Conservation (phyloP, 2,113 vertebrate genomes). For the Aviceda subcristata region DNA sequence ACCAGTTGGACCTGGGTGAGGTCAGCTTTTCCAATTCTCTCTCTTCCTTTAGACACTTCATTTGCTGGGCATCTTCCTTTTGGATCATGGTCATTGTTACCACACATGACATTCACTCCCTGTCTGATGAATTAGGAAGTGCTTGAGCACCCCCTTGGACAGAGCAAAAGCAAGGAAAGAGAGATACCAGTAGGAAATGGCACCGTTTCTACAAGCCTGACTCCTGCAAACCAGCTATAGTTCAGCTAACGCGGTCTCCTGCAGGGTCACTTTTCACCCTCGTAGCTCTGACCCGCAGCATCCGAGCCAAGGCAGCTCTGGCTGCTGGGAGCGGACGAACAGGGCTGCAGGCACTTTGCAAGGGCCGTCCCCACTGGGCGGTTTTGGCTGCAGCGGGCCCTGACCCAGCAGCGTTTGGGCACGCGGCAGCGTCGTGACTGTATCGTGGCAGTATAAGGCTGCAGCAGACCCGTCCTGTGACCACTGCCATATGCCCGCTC, state of each 20-base stretch:
- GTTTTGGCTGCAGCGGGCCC: background rate
- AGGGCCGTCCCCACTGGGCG: background rate
- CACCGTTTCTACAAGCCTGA: background rate
- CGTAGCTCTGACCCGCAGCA: background rate
- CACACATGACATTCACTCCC: background rate
- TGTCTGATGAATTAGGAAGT: background rate
- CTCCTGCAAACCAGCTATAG: background rate
- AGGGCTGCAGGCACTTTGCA: background rate
- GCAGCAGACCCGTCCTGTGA: background rate
- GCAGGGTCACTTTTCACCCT: background rate
- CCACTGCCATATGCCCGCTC: rapidly evolving
- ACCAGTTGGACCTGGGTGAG: background rate
- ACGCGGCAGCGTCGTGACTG: rapidly evolving
- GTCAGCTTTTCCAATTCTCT: background rate
- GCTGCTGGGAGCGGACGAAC: rapidly evolving
- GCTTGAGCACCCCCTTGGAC: background rate
- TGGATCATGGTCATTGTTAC: rapidly evolving
- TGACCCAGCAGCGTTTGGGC: background rate
- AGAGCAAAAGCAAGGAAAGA: background rate
- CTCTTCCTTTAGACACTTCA: background rate
- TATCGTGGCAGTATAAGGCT: rapidly evolving
- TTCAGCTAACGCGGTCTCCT: background rate
- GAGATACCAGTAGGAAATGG: background rate
- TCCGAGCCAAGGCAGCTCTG: background rate
- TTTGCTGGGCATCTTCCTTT: background rate